A percentile compares a stretch with the other conserved stretches of the same genome.
phyloP scores from a whole-genome alignment of 2,797 vertebrate genomes.

The Halcyon smyrnensis region DNA sequence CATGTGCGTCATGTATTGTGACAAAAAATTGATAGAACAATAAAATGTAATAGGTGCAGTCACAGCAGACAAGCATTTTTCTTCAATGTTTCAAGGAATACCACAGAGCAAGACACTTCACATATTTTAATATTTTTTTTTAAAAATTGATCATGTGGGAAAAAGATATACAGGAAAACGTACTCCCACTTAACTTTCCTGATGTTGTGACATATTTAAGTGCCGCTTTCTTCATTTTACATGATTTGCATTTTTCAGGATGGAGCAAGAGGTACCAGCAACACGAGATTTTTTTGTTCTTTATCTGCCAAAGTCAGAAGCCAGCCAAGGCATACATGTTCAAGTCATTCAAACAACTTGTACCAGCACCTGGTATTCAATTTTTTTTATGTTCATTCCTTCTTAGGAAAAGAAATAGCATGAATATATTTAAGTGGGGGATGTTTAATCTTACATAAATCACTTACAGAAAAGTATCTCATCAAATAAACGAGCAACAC shows the following conservation, averaged over 20 bases:
- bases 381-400: neutral
- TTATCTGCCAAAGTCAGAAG: neutral
- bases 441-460: neutral
- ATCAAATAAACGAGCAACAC: neutral
- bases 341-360: neutral
- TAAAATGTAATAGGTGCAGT: neutral
- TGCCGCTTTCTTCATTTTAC: neutral
- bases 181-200: neutral
- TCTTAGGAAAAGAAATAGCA: neutral
- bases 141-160: neutral
- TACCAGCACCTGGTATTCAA: neutral
- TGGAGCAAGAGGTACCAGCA: neutral
- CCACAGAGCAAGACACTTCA: neutral
- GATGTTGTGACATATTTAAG: neutral
- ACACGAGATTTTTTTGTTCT: neutral
- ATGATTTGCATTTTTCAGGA: neutral
- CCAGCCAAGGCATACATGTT: neutral
- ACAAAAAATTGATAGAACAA: neutral
- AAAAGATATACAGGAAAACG: neutral
- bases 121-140: neutral
- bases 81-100: neutral
- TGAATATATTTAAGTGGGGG: neutral
- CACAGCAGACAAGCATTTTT: neutral
- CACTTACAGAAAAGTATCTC: neutral
- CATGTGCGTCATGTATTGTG: neutral